Base-by-base conservation (phyloP, 2,113 vertebrate species). In the Anguilla japonica region DNA sequence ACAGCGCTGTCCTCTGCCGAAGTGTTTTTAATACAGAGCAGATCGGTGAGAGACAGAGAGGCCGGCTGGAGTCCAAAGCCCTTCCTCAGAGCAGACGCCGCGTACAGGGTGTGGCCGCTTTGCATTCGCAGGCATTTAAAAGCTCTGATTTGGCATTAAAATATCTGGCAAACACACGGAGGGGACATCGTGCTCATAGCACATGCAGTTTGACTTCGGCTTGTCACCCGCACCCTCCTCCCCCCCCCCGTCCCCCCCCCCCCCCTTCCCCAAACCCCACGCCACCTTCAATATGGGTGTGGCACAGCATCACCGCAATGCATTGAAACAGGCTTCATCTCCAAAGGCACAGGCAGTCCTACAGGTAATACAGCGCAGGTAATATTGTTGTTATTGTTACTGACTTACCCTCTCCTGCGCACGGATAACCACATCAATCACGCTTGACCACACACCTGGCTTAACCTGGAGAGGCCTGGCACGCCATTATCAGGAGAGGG, bases 101-200 rank as follows among this genome's bases (percentile, higher is more conserved):
- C 29, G 57, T 16, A 53, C 43, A 85, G 53, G 53, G 87, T 43
- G 84, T 81, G 87, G 84, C 83, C 82, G 82, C 86, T 89, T 87
- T 89, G 89, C 84, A 89, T 81, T 53, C 84, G 83, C 5, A 83
- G 82, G 83, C 82, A 88, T 88, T 88, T 80, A 26, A 81, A 82
- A 29, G 50, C 41, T 26, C 4, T 34, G 71, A 75, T 75, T 75
- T 34, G 71, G 26, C n/a, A 75, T 6, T 75, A 75, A 75, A 34
- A 75, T 34, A 29, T n/a, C 9, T 34, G 18, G 22, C 22, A 26
- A 26, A 67, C 22, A 26, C 60, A 67, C 20, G 0, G 29, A 9
- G 5, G 39, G 79, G 34, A 39, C 39, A n/a, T 39, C 26, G 34
- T n/a, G n/a, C 26, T 34, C 75, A n/a, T n/a, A n/a, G 13, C 20